Base-by-base conservation (phyloP, 1,140 invertebrate species). In the Rhopalosiphum maidis region DNA sequence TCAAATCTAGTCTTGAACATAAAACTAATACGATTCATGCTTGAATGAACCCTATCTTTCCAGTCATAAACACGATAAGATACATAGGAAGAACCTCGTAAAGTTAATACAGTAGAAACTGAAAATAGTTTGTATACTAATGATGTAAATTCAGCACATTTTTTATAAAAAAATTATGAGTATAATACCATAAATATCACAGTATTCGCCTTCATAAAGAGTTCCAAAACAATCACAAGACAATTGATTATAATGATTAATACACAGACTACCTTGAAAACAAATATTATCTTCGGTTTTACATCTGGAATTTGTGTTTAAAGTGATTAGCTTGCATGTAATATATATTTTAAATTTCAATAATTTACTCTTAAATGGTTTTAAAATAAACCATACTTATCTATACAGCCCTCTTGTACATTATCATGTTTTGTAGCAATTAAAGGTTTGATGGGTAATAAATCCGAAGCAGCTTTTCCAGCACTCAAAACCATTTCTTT, bases 151-250 rank as follows among this genome's bases (percentile, higher is more conserved):
- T 23, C 9, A 55, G 37, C 1, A n/a, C 11, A 37, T 90, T 35
- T 23, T 23, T 90, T 37, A 35, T 21, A 46, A 46, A 90, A 37
- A 9, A 77, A 2, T 2, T 77, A 30, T 77, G 22, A 15, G 15
- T 30, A 43, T 96, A 97, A 96, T 96, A 98, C 98, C 98, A 95
- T 98, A 98, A 94, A 98, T 97, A 95, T 98, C 97, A 95, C 98
- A 99, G 93, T 97, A 96, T 94, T 98, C 97, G 94, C 98, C 98
- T 95, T 99, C 98, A 95, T 98, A 98, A 94, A 97, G 96, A 6
- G 98, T 98, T 43, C 98, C 98, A 95, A 99, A 99, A 95, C 98
- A 99, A 95, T 98, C 98, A 94, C 98, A 98, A 7, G 97, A 97
- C 82, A 98, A 96, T 93, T 97, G 97, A 94, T 97, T 97, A 94